These are phyloP conservation scores for Entomyzon cyanotis DNA, from an alignment of 2,113 vertebrate genomes.

Conservation along the genomic window DNA sequence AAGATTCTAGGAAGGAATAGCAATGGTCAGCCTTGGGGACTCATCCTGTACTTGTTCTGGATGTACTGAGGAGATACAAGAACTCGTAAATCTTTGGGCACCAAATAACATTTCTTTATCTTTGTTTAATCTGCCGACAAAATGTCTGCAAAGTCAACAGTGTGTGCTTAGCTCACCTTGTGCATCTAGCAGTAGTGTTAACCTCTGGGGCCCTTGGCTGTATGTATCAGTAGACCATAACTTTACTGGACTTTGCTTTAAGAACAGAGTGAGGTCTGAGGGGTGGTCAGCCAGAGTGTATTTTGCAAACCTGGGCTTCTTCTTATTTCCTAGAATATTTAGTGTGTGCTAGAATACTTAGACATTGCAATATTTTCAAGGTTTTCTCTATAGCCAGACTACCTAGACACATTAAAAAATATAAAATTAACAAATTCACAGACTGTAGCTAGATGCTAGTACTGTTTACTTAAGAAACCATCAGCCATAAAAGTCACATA, in stretches of 20 bases:
- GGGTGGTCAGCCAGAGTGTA: not conserved
- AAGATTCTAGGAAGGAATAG: not conserved
- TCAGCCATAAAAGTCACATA: not conserved
- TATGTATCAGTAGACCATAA: not conserved
- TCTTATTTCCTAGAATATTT: not conserved
- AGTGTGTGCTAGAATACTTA: not conserved
- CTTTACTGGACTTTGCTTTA: not conserved
- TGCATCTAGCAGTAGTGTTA: fast-evolving
- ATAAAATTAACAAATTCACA: not conserved
- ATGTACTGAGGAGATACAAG: not conserved
- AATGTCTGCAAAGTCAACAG: not conserved
- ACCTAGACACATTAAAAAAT: not conserved
- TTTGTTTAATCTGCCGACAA: not conserved
- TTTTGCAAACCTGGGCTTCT: not conserved
- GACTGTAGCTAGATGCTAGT: not conserved
- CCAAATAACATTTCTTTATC: fast-evolving
- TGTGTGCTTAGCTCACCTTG: not conserved
- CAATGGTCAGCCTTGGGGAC: not conserved
- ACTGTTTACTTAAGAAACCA: not conserved
- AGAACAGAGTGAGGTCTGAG: not conserved
- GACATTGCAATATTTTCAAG: not conserved
- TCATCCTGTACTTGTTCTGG: not conserved
- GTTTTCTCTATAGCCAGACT: not conserved
- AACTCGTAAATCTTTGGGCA: not conserved
- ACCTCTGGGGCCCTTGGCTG: fast-evolving